Conservation (phyloP, 2,797 vertebrate genomes). For the Buceros bicornis region DNA sequence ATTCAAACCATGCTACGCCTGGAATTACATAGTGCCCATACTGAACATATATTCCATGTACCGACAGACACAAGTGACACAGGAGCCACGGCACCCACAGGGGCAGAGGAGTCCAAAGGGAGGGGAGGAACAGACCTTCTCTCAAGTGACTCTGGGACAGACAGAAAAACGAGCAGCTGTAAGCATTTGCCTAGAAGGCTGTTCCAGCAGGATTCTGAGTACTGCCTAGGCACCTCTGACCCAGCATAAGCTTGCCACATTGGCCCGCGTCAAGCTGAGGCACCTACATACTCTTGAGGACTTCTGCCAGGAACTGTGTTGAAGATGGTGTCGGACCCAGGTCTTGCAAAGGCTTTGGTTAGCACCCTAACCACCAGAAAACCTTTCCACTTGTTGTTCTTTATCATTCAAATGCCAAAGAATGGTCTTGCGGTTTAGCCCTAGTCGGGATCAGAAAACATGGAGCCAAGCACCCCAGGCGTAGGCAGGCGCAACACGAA, state of each 20-base stretch:
- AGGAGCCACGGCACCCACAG: not conserved
- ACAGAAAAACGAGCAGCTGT: rapidly evolving
- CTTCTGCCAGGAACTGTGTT: not conserved
- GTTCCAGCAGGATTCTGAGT: not conserved
- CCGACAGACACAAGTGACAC: not conserved
- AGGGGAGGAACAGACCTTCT: not conserved
- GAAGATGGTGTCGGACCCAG: not conserved
- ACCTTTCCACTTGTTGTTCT: constrained; percentile 49
- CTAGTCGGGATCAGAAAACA: not conserved
- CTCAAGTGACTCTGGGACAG: not conserved
- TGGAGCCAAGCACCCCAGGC: constrained; percentile 48
- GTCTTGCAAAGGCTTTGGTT: constrained; percentile 47
- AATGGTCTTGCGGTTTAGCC: constrained; percentile 62
- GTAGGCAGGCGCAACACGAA: not conserved
- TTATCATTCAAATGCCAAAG: constrained; percentile 52
- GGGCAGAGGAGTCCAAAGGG: not conserved
- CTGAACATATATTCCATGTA: constrained; percentile 66
- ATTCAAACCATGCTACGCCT: constrained; percentile 4
- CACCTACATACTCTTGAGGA: not conserved
- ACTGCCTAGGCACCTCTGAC: not conserved
- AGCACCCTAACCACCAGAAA: constrained; percentile 27
- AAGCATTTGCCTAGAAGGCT: not conserved
- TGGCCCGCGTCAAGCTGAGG: not conserved
- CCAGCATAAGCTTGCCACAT: not conserved
- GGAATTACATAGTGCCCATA: constrained; percentile 54